phyloP scores from a whole-genome alignment of 1,140 invertebrate species.

The Hypsibius dujardini region DNA sequence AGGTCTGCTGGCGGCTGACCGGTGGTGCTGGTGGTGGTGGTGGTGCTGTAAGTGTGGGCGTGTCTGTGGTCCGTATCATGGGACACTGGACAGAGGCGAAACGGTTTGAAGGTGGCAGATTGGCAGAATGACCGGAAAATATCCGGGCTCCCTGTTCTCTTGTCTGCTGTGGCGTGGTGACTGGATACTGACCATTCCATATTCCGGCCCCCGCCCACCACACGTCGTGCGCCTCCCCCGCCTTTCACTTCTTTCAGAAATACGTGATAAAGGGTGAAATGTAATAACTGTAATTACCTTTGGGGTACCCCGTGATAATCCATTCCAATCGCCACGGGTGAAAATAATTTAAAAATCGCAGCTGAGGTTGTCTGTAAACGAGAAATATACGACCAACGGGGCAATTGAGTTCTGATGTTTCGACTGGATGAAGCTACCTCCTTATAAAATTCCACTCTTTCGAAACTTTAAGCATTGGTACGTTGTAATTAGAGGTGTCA shows the following conservation, averaged over 20 bases:
- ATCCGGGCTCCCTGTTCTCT: not conserved
- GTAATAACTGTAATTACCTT: constrained; percentile 7
- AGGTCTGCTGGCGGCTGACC: too few relatives aligned
- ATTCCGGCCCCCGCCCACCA: not conserved
- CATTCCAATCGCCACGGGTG: not conserved
- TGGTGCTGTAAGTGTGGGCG: too few relatives aligned
- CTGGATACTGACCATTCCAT: not conserved
- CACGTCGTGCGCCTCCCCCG: not conserved
- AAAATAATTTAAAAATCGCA: not conserved
- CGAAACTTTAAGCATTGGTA: too few relatives aligned
- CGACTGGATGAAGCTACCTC: too few relatives aligned
- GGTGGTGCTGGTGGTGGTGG: too few relatives aligned
- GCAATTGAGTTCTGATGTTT: too few relatives aligned
- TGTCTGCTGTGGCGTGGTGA: too few relatives aligned
- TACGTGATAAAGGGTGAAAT: not conserved
- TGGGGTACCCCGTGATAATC: not conserved
- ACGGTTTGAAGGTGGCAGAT: not conserved
- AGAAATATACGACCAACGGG: too few relatives aligned
- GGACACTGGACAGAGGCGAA: not conserved
- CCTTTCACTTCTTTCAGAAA: too few relatives aligned
- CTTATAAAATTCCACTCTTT: too few relatives aligned
- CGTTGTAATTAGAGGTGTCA: too few relatives aligned
- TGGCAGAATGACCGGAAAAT: not conserved
- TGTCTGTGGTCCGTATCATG: not conserved
- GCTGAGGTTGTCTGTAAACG: too few relatives aligned